A percentile compares a stretch with the other conserved stretches of the same genome.
These are phyloP conservation scores for Loxodonta africana DNA, from an alignment of 2,113 vertebrate species.

Conservation along the genomic window DNA sequence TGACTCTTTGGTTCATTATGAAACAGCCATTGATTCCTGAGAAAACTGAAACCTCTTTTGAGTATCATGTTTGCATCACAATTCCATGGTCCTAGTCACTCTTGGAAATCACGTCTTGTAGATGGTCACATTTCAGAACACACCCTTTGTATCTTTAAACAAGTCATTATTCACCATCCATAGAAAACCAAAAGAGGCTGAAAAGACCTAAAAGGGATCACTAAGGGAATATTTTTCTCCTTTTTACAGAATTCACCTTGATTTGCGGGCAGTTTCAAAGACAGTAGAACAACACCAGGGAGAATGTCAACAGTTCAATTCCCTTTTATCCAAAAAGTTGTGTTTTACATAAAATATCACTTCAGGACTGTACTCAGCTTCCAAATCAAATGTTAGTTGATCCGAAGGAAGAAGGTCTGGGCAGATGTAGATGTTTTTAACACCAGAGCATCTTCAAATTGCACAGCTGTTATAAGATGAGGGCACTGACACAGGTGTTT, in stretches of 20 bases:
- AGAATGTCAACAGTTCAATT: conserved; percentile 52
- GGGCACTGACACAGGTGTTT: background rate
- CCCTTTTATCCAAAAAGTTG: conserved; percentile 19
- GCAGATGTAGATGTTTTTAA: background rate
- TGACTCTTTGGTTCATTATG: background rate
- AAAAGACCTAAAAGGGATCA: background rate
- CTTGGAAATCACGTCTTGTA: background rate
- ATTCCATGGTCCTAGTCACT: background rate
- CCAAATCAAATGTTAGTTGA: background rate
- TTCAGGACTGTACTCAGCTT: background rate
- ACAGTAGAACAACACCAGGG: background rate
- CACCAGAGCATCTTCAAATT: background rate
- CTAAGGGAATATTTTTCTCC: background rate
- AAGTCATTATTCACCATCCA: background rate
- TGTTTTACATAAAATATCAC: background rate
- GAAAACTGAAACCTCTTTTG: background rate
- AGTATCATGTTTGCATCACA: background rate
- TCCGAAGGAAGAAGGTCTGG: too few species aligned
- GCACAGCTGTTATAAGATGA: background rate
- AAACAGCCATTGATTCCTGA: background rate
- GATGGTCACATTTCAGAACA: background rate
- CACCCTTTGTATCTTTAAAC: background rate
- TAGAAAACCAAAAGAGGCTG: background rate
- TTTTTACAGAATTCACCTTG: conserved; percentile 4
- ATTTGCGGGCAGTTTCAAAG: background rate